Evolutionary conservation across 1,140 invertebrate species (phyloP), one percentile per base, ranked within the genome.

Genomic region (Ooceraea biroi): DNA sequence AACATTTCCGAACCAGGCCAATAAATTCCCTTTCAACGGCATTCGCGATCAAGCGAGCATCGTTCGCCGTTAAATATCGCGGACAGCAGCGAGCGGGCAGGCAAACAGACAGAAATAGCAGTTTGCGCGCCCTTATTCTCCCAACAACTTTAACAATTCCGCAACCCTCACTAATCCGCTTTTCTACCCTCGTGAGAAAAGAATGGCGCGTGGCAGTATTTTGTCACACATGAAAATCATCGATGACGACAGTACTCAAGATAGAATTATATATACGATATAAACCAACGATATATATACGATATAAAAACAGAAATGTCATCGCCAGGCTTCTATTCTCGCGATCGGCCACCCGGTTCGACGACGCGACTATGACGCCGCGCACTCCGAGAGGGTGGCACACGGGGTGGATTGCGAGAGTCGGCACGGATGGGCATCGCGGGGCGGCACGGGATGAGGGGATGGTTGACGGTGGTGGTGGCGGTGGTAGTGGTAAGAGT

Each of bases 401-500:
- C 41, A 73, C 41, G 61, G 36, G 69, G 73, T 80, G 36, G 82
- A 36, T 36, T 7, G 65, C 57, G 76, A 19, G 68, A 80, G 76
- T 61, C 58, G 73, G 63, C 46, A 77, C 72, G 58, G 83, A 66
- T 72, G 61, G 74, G 83, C 71, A 73, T 57, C 52, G 83, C 55
- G n/a, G n/a, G n/a, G n/a, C n/a, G 10, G 30, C 22, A 80, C n/a
- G 50, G 61, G 55, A 74, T 57, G 84, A 14, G 10, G 58, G 73
- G n/a, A 72, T 65, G 1, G 52, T 89, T 69, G 90, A 90, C 89
- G 36, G 36, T 36, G 77, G 71, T 90, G 36, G 36, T 36, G 77
- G 71, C 3, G 52, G 90, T 69, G 89, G 90, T 88, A 88, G 91
- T 86, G 89, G 90, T 90, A 91, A 90, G 86, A 50, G 76, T 82